Conservation (phyloP, 2,888 invertebrate species). For the Drymonia ruficornis region DNA sequence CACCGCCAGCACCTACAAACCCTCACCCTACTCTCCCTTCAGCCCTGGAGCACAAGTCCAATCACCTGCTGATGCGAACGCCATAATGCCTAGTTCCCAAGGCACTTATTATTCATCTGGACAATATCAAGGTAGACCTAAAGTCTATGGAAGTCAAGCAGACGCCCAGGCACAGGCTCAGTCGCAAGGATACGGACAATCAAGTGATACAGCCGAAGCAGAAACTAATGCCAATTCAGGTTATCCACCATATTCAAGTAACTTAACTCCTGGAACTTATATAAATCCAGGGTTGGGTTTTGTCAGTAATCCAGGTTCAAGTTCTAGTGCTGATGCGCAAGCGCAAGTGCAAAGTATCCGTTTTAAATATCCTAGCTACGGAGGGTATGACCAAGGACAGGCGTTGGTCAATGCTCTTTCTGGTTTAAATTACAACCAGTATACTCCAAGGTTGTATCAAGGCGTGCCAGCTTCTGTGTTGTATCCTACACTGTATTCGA, state of each 20-base stretch:
- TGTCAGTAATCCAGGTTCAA: neutral
- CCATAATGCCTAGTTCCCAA: neutral
- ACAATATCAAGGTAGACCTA: conserved; percentile 7
- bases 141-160: conserved; percentile 9
- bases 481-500: conserved; percentile 34
- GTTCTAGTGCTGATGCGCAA: neutral
- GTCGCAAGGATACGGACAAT: conserved; percentile 3
- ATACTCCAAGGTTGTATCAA: conserved; percentile 10
- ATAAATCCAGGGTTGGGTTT: neutral
- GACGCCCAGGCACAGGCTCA: conserved; percentile 9
- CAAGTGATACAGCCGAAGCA: conserved; percentile 1
- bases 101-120: conserved; percentile 1
- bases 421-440: conserved; percentile 4
- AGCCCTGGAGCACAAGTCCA: neutral
- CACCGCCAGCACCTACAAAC: neutral
- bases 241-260: neutral
- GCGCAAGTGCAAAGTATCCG: conserved; percentile 1
- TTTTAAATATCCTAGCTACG: neutral
- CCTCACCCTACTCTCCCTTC: neutral
- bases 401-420: neutral
- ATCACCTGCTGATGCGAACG: conserved; percentile 3
- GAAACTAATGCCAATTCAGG: conserved; percentile 6
- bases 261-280: neutral
- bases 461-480: conserved; percentile 27
- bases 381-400: neutral